Conservation (phyloP, 2,113 vertebrate species). For the Phoenicopterus ruber region DNA sequence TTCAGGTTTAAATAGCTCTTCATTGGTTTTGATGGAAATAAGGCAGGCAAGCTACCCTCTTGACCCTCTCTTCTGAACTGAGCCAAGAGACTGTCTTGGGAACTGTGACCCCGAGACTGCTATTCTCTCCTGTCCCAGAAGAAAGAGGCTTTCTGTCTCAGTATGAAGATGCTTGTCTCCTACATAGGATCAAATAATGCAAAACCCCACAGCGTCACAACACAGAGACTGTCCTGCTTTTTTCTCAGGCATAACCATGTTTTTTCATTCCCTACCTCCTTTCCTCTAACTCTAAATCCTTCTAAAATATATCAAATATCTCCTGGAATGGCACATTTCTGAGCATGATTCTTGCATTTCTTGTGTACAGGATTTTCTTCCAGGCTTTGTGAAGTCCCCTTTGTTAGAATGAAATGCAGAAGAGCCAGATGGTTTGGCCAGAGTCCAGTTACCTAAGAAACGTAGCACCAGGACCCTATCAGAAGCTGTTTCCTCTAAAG, state of each 20-base stretch:
- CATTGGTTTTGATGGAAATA: background rate
- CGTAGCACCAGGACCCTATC: background rate
- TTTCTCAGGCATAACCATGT: background rate
- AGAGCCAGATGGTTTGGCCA: slow-evolving; percentile 56
- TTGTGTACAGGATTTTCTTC: slow-evolving; percentile 16
- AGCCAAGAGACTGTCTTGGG: background rate
- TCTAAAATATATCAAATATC: background rate
- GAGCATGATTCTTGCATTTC: background rate
- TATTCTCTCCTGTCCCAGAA: background rate
- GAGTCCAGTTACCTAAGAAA: slow-evolving; percentile 58
- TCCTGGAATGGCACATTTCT: background rate
- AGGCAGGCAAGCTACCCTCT: background rate
- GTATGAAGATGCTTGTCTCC: background rate
- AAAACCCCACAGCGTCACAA: background rate
- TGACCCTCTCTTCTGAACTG: background rate
- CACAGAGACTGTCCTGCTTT: background rate
- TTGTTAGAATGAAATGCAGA: slow-evolving; percentile 61
- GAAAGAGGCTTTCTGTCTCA: background rate
- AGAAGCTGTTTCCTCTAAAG: slow-evolving; percentile 54
- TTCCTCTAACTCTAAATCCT: background rate
- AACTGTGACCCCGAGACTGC: background rate
- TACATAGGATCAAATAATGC: background rate
- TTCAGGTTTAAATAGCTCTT: background rate
- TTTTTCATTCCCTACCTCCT: background rate
- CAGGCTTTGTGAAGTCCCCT: slow-evolving; percentile 37